phyloP scores from a whole-genome alignment of 2,113 vertebrate species.

The Mellivora capensis region DNA sequence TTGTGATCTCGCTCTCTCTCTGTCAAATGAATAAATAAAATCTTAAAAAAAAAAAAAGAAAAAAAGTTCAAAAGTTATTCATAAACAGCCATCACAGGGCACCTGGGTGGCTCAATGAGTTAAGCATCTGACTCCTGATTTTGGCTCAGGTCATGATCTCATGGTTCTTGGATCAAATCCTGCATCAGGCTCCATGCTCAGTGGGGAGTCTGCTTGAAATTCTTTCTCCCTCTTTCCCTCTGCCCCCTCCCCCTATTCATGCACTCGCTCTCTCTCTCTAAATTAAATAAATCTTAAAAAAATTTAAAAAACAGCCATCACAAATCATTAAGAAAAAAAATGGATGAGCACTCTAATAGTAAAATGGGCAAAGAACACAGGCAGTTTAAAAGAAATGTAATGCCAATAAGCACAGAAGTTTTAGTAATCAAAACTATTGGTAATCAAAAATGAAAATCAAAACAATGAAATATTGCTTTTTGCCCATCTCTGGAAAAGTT shows the following conservation, averaged over 20 bases:
- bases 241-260: not conserved
- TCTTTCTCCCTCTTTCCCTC: not conserved
- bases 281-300: not conserved
- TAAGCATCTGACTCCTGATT: too few relatives aligned
- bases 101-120: too few relatives aligned
- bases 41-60: too few relatives aligned
- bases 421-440: not conserved
- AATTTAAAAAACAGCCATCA: not conserved
- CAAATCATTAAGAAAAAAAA: not conserved
- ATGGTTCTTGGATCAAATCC: too few relatives aligned
- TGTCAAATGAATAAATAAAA: too few relatives aligned
- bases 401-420: not conserved
- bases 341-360: not conserved
- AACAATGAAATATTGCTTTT: not conserved
- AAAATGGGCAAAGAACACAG: not conserved
- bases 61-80: too few relatives aligned
- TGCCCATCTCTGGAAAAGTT: not conserved
- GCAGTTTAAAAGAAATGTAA: not conserved
- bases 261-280: not conserved
- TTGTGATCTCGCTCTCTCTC: too few relatives aligned
- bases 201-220: not conserved
- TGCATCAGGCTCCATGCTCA: too few relatives aligned
- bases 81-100: too few relatives aligned
- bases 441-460: constrained; percentile 43
- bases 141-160: not conserved